A percentile compares a stretch with the other conserved stretches of the same genome.
phyloP scores from a whole-genome alignment of 1,140 invertebrate species.

The Drosophila bipectinata region DNA sequence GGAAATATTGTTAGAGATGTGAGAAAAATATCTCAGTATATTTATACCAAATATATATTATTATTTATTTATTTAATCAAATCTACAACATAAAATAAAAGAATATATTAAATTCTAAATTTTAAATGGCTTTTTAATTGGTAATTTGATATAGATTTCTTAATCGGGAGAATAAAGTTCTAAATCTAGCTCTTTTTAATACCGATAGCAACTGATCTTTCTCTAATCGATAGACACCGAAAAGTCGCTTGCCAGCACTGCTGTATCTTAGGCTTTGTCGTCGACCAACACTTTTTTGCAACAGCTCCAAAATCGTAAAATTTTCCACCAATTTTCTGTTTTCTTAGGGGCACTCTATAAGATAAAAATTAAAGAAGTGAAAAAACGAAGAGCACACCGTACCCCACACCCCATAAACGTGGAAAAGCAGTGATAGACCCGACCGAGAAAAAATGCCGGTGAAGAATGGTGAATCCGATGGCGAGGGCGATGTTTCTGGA shows the following conservation, averaged over 20 bases:
- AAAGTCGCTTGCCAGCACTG: slow-evolving; percentile 7
- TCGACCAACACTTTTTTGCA: slow-evolving; percentile 31
- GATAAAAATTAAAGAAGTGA: neutral
- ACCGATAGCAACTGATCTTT: neutral
- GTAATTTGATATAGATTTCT: too few relatives aligned
- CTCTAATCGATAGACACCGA: neutral
- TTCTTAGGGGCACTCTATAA: neutral
- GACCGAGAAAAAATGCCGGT: slow-evolving; percentile 79
- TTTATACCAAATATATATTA: neutral
- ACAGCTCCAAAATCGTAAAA: slow-evolving; percentile 15
- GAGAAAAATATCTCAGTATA: neutral
- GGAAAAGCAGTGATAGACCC: neutral
- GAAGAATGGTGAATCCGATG: slow-evolving; percentile 86
- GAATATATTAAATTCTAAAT: too few relatives aligned
- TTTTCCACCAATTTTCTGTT: slow-evolving; percentile 23
- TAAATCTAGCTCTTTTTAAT: neutral
- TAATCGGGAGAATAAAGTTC: too few relatives aligned
- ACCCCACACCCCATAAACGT: neutral
- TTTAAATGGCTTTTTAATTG: too few relatives aligned
- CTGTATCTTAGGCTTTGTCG: neutral
- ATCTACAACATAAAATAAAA: too few relatives aligned
- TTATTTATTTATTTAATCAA: too few relatives aligned
- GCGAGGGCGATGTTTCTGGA: slow-evolving; percentile 86
- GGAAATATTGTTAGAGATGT: neutral
- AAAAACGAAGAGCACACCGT: neutral